Base-by-base conservation (phyloP, 2,888 invertebrate species). In the Nezara viridula region DNA sequence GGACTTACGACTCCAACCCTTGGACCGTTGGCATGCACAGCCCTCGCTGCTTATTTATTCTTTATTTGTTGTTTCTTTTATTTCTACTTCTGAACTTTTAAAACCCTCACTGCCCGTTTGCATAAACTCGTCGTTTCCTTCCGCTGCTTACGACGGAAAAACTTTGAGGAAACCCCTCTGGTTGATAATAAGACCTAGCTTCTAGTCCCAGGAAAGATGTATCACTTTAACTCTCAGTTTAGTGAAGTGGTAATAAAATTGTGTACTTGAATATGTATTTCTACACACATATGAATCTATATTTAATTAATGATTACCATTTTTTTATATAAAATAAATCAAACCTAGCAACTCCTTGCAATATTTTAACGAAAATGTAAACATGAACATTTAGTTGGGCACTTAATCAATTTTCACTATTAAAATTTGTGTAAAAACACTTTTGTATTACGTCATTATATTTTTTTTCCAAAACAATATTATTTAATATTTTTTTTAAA, bases 21-120 rank as follows among this genome's bases (percentile, higher is more conserved):
- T 40, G 44, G 44, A 81, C 81, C 24, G 37, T 81, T 81, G n/a
- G 40, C 40, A 44, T 81, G 81, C 44, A 81, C 81, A 24, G 24
- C 81, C 37, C 81, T 37, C 1, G 19, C 40, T 77, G 40, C 40
- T 77, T 77, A 81, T 24, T 44, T 81, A 44, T n/a, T n/a, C 81
- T 81, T 81, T 81, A 81, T 81, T 81, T 81, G n/a, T 81, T 81
- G 81, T 81, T 81, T 81, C 81, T 47, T 81, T 81, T 81, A 44
- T 81, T 81, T 24, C 44, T 37, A 37, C 81, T 47, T 73, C 66
- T 73, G 12, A 40, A 81, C 44, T 81, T 81, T 81, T 81, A 81
- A 81, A 81, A 81, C 81, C 81, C 44, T 47, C 44, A 44, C 44
- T 81, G 81, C 81, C 81, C 81, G 81, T 81, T 81, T 81, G 44